These are phyloP conservation scores for Aphis gossypii DNA, from an alignment of 1,140 invertebrate genomes.

Conservation along the genomic window DNA sequence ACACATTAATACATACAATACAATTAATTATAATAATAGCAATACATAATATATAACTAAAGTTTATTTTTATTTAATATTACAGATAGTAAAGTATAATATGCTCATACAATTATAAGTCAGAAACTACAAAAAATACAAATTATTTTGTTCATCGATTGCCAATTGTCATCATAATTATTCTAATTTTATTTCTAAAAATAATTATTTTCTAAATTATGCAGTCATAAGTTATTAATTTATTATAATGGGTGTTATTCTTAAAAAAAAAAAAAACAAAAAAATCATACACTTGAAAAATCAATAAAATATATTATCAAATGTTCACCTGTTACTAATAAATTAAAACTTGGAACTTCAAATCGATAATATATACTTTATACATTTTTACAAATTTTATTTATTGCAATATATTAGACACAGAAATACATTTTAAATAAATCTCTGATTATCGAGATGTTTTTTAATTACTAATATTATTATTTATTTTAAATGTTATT, in stretches of 20 bases:
- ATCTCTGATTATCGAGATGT: not conserved
- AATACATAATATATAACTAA: not conserved
- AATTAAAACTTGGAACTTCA: not conserved
- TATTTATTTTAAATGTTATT: not conserved
- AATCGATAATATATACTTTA: not conserved
- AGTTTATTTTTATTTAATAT: not conserved
- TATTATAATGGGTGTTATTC: not conserved
- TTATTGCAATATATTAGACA: not conserved
- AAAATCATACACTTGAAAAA: not conserved
- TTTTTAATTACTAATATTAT: not conserved
- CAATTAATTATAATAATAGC: not conserved
- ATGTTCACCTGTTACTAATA: not conserved
- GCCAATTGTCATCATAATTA: slow-evolving; percentile 32
- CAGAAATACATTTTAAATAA: not conserved
- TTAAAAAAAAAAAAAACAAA: not conserved
- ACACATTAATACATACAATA: not conserved
- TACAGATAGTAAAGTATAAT: not conserved
- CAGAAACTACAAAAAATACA: slow-evolving; percentile 42
- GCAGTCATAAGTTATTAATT: not conserved
- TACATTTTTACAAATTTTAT: not conserved
- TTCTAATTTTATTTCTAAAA: slow-evolving; percentile 8
- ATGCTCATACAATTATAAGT: not conserved
- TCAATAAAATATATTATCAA: not conserved
- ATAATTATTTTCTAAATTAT: not conserved
- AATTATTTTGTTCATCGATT: slow-evolving; percentile 33